Percentiles rank a stretch among this genome's conserved stretches.
These are phyloP conservation scores for Archocentrus centrarchus DNA, from an alignment of 2,113 vertebrate genomes.

Conservation along the genomic window DNA sequence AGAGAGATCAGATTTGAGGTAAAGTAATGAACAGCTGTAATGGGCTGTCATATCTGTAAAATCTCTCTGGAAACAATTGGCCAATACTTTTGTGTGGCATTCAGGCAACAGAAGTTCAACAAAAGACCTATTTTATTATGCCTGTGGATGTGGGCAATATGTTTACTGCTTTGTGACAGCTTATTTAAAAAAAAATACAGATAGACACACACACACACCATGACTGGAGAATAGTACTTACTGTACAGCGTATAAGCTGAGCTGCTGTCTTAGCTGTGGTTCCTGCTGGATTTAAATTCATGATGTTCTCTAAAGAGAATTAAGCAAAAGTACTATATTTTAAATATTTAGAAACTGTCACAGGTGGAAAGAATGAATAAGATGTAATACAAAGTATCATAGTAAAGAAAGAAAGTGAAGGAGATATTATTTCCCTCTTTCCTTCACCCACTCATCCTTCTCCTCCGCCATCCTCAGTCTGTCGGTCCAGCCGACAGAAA, in stretches of 20 bases:
- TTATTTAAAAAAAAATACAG: background rate
- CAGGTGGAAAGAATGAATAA: background rate
- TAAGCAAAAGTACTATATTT: background rate
- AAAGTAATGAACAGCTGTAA: conserved; percentile 67
- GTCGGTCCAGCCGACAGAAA: conserved; percentile 72
- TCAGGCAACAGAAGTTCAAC: conserved; percentile 14
- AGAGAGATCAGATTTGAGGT: conserved; percentile 59
- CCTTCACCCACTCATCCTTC: conserved; percentile 41
- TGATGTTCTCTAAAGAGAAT: background rate
- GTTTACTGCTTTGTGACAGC: conserved; percentile 1
- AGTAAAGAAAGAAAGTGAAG: conserved; percentile 11
- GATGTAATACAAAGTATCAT: background rate
- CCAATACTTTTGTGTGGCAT: conserved; percentile 18
- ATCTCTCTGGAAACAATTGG: conserved; percentile 57
- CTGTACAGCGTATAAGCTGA: background rate
- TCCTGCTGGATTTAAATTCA: background rate
- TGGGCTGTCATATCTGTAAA: conserved; percentile 57
- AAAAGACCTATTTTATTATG: conserved; percentile 4
- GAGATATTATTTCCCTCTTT: conserved; percentile 55
- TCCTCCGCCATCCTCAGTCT: conserved; percentile 45
- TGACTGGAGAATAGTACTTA: conserved; percentile 31
- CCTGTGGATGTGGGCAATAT: background rate
- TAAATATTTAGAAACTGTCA: background rate
- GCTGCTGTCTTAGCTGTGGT: background rate
- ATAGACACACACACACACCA: background rate